phyloP scores from a whole-genome alignment of 2,113 vertebrate genomes.

The Cichladusa arquata region DNA sequence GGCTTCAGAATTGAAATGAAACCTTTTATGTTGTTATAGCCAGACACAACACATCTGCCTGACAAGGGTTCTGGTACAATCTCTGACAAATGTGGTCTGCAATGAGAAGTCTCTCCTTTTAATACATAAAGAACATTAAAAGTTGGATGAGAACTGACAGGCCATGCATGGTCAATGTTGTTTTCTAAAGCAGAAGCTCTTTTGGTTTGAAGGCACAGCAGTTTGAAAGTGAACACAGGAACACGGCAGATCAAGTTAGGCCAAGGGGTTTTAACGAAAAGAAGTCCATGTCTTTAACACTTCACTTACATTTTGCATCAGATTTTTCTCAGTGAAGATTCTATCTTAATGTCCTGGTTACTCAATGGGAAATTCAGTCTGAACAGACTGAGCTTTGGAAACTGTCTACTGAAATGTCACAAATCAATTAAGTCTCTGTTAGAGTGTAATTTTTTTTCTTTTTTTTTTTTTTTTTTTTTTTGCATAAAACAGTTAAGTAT shows the following conservation, averaged over 20 bases:
- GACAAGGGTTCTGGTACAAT: not conserved
- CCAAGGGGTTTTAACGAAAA: not conserved
- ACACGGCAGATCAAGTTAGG: not conserved
- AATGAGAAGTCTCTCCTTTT: not conserved
- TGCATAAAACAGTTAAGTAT: not conserved
- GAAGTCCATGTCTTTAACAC: not conserved
- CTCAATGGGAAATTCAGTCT: not conserved
- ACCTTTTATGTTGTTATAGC: not conserved
- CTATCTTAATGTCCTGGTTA: not conserved
- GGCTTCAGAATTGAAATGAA: not conserved
- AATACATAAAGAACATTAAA: not conserved
- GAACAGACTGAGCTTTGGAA: not conserved
- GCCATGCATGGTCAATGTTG: not conserved
- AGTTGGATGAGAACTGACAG: not conserved
- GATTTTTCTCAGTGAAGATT: not conserved
- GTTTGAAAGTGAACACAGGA: not conserved
- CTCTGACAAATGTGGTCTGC: not conserved
- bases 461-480: not conserved
- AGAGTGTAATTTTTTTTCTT: not conserved
- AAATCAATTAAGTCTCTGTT: not conserved
- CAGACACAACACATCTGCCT: not conserved
- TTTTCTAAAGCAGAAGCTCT: not conserved
- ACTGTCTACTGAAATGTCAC: not conserved
- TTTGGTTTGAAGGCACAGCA: not conserved
- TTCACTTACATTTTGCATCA: not conserved